phyloP scores from a whole-genome alignment of 2,113 vertebrate genomes.

The Carettochelys insculpta region DNA sequence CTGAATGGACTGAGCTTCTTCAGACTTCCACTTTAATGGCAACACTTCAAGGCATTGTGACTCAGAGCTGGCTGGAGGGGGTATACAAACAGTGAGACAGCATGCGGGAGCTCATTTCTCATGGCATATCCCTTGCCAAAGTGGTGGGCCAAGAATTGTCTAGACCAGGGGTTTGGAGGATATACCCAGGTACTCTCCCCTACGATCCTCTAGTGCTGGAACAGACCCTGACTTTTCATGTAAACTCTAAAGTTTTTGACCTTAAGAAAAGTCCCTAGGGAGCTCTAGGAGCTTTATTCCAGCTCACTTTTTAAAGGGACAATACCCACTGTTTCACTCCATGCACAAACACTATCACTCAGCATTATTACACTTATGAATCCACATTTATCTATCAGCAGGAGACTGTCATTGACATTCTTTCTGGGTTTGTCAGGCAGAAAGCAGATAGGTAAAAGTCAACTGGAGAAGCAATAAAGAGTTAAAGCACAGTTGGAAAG shows the following conservation, averaged over 20 bases:
- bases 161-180: neutral
- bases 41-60: neutral
- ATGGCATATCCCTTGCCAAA: neutral
- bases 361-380: neutral
- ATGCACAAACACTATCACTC: neutral
- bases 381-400: conserved; percentile 7
- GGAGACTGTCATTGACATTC: neutral
- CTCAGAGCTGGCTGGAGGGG: neutral
- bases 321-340: neutral
- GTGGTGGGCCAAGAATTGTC: neutral
- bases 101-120: neutral
- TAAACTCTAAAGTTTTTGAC: neutral
- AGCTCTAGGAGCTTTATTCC: neutral
- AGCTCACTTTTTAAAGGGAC: neutral
- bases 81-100: neutral
- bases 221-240: neutral
- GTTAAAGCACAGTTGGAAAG: neutral
- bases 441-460: neutral
- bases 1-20: neutral
- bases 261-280: neutral
- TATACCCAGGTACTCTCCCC: neutral
- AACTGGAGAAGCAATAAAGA: neutral
- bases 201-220: neutral
- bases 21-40: neutral
- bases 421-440: neutral